A percentile compares a stretch with the other conserved stretches of the same genome.
These are phyloP conservation scores for Arenicola marina DNA, from an alignment of 2,888 invertebrate genomes.

Conservation along the genomic window DNA sequence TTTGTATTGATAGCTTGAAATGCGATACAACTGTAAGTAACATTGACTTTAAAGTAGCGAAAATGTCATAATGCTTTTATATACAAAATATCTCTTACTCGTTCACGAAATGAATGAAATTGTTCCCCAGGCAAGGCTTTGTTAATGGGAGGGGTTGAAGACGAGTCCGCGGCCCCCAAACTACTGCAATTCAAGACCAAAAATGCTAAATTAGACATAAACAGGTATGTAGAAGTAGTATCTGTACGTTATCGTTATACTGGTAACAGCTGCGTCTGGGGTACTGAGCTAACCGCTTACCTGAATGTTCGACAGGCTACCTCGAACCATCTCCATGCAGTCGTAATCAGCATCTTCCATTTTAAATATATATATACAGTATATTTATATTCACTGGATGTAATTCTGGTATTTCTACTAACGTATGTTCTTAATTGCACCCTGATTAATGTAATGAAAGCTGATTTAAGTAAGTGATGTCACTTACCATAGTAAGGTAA, in stretches of 20 bases:
- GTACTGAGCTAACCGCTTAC: too few species aligned
- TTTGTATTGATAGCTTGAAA: too few species aligned
- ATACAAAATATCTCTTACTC: too few species aligned
- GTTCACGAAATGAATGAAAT: neutral
- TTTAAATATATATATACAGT: neutral
- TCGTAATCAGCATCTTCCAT: neutral
- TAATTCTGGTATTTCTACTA: too few species aligned
- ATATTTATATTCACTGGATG: too few species aligned
- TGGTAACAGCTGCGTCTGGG: too few species aligned
- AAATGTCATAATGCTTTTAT: neutral
- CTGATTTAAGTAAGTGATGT: too few species aligned
- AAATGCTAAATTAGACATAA: conserved; percentile 5
- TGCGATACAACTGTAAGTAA: neutral
- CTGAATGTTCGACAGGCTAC: too few species aligned
- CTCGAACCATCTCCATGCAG: neutral
- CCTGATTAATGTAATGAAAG: too few species aligned
- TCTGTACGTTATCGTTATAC: too few species aligned
- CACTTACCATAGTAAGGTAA: too few species aligned
- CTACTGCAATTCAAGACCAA: conserved; percentile 16
- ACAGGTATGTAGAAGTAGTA: conserved; percentile 17
- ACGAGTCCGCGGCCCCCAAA: conserved; percentile 2
- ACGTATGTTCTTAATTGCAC: too few species aligned
- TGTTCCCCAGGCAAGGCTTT: conserved; percentile 11
- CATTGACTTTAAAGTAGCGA: neutral
- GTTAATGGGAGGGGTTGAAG: conserved; percentile 12